A percentile compares a stretch with the other conserved stretches of the same genome.
These are phyloP conservation scores for Arctia plantaginis DNA, from an alignment of 2,888 invertebrate species.

Conservation along the genomic window DNA sequence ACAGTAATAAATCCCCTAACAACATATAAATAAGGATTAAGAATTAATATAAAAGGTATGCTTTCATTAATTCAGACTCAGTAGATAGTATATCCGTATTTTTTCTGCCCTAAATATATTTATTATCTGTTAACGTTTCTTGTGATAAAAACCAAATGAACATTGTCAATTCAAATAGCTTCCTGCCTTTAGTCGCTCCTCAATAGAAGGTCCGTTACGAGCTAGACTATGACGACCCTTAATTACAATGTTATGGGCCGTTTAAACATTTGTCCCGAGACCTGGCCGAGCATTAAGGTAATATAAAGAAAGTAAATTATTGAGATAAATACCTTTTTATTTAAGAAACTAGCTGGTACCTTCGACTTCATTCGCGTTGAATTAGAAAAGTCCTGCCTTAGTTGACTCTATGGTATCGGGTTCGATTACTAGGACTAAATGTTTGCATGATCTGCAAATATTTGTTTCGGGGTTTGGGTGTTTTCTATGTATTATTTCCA, in stretches of 20 bases:
- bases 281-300: not conserved
- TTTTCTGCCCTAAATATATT: conserved; percentile 7
- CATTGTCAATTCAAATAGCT: conserved; percentile 37
- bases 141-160: conserved; percentile 39
- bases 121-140: conserved; percentile 11
- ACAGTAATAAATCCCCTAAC: not conserved
- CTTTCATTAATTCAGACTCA: not conserved
- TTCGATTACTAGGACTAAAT: too few relatives aligned
- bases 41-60: not conserved
- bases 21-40: conserved; percentile 1
- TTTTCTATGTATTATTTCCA: too few relatives aligned
- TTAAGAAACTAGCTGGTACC: too few relatives aligned
- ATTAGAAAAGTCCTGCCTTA: too few relatives aligned
- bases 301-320: not conserved
- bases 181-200: conserved; percentile 20
- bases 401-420: too few relatives aligned
- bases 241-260: conserved; percentile 4
- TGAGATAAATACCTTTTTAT: not conserved
- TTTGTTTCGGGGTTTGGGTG: too few relatives aligned
- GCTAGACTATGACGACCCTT: conserved; percentile 33
- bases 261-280: not conserved
- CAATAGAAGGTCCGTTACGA: conserved; percentile 39
- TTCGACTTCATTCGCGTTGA: too few relatives aligned
- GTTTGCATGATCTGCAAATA: too few relatives aligned
- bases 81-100: not conserved